Evolutionary conservation across 2,797 vertebrate genomes (phyloP).

Genomic region (Cirrhinus mrigala): DNA sequence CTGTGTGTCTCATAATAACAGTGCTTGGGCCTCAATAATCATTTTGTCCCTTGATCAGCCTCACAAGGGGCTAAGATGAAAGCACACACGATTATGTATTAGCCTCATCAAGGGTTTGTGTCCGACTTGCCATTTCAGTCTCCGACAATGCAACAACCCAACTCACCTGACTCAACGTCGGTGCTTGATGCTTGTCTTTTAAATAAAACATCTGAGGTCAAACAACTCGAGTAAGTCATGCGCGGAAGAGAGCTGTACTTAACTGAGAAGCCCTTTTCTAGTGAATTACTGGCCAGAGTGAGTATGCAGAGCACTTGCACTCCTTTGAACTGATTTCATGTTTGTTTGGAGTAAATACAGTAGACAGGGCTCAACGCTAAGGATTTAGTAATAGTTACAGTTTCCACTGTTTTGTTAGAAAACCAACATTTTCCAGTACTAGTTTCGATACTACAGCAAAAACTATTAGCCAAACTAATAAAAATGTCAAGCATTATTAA

Average conservation of each 20-base stretch:
- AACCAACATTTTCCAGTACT: neutral
- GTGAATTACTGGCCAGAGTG: slow-evolving; percentile 3
- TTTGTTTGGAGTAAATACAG: slow-evolving; percentile 71
- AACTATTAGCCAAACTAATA: neutral
- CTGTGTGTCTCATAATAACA: slow-evolving; percentile 74
- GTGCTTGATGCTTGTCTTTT: slow-evolving; percentile 61
- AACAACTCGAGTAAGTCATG: slow-evolving; percentile 57
- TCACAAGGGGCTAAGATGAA: slow-evolving; percentile 75
- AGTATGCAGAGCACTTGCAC: neutral
- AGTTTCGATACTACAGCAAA: neutral
- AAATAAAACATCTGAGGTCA: slow-evolving; percentile 48
- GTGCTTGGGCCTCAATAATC: slow-evolving; percentile 72
- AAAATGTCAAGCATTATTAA: neutral
- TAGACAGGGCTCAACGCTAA: neutral
- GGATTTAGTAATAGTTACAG: neutral
- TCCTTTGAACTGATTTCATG: slow-evolving; percentile 65
- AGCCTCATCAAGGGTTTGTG: slow-evolving; percentile 56
- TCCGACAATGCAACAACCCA: slow-evolving; percentile 72
- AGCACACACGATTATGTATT: slow-evolving; percentile 72
- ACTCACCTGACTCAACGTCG: slow-evolving; percentile 66
- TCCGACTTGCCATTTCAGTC: slow-evolving; percentile 73
- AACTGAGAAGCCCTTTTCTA: neutral
- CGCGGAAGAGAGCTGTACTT: slow-evolving; percentile 49
- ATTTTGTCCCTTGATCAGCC: slow-evolving; percentile 78
- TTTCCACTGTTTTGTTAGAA: neutral